Conservation (phyloP, 2,797 vertebrate genomes). For the Odontamblyopus rebecca region DNA sequence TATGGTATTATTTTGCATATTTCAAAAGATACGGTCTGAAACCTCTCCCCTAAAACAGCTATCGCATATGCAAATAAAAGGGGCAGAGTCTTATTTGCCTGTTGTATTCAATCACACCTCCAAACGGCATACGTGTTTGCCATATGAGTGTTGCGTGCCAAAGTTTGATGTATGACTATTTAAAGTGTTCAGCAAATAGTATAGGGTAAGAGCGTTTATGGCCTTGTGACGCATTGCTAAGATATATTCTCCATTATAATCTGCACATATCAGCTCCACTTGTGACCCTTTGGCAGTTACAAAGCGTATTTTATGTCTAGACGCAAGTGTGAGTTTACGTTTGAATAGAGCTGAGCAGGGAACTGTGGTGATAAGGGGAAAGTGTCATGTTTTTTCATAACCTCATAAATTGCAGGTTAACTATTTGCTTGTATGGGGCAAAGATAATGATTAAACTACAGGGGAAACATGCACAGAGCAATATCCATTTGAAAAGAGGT, state of each 20-base stretch:
- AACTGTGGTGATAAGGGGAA: conserved; percentile 41
- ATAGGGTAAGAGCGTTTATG: conserved; percentile 5
- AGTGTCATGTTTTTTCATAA: conserved; percentile 46
- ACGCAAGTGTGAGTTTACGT: background rate
- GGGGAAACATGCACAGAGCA: background rate
- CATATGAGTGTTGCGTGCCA: conserved; percentile 16
- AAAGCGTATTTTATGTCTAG: conserved; percentile 7
- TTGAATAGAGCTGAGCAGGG: background rate
- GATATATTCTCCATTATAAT: conserved; percentile 17
- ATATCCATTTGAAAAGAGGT: background rate
- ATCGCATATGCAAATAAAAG: conserved; percentile 43
- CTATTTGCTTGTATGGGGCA: conserved; percentile 19
- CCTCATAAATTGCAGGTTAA: conserved; percentile 33
- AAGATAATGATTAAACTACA: conserved; percentile 56
- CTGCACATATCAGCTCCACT: conserved; percentile 23
- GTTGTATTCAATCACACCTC: conserved; percentile 3
- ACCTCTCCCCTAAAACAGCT: conserved; percentile 8
- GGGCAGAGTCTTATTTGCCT: conserved; percentile 25
- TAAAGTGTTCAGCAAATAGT: conserved; percentile 18
- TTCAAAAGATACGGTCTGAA: conserved; percentile 4
- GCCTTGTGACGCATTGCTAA: conserved; percentile 15
- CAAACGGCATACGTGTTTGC: conserved; percentile 6
- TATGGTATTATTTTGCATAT: background rate
- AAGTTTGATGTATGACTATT: conserved; percentile 11
- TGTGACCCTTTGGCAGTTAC: conserved; percentile 25